Conservation (phyloP, 2,797 vertebrate genomes). For the Thamnophis elegans region DNA sequence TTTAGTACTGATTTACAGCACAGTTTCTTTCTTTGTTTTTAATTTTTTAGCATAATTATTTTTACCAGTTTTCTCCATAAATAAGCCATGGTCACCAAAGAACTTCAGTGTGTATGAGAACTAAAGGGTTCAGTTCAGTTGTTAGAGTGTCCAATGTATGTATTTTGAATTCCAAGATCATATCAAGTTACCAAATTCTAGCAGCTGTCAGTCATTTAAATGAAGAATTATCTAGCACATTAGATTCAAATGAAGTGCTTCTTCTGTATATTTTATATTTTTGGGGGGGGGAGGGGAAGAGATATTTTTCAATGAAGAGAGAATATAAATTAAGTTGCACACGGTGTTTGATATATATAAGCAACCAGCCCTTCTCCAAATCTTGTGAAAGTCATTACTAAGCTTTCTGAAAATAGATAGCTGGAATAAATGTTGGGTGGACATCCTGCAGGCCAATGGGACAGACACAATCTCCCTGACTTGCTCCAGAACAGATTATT, state of each 20-base stretch:
- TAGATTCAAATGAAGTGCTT: neutral
- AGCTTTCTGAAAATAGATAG: neutral
- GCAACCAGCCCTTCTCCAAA: neutral
- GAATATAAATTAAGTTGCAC: neutral
- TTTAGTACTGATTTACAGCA: neutral
- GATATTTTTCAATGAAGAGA: neutral
- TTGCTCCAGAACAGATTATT: neutral
- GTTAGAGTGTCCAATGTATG: neutral
- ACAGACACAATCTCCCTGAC: neutral
- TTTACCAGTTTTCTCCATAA: neutral
- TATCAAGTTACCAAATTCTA: neutral
- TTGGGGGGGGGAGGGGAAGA: accelerated
- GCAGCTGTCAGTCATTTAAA: neutral
- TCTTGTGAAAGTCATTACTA: neutral
- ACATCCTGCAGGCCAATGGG: neutral
- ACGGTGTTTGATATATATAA: neutral
- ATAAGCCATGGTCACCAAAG: neutral
- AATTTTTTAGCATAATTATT: neutral
- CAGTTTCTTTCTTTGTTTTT: neutral
- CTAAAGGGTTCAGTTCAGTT: neutral
- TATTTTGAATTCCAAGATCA: neutral
- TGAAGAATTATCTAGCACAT: neutral
- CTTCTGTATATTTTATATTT: neutral
- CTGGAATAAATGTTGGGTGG: neutral
- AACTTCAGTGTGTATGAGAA: neutral